These are phyloP conservation scores for Oreotrochilus melanogaster DNA, from an alignment of 2,113 vertebrate genomes.

Conservation along the genomic window DNA sequence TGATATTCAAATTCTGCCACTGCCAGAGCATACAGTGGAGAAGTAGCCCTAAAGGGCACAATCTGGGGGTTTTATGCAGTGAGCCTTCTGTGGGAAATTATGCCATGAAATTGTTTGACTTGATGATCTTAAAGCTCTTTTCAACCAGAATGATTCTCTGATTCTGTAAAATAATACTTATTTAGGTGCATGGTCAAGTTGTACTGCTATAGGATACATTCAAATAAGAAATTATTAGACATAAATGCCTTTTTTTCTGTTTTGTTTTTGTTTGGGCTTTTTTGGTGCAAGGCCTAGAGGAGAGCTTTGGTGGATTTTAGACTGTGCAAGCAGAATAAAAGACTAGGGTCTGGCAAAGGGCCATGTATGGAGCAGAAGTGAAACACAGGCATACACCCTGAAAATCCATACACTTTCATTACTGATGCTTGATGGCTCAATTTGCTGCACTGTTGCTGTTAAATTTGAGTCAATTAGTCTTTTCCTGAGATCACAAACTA, in stretches of 20 bases:
- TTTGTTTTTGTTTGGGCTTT: not conserved
- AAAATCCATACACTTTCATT: not conserved
- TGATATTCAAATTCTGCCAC: not conserved
- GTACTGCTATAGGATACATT: not conserved
- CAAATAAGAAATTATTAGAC: no score
- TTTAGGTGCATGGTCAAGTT: not conserved
- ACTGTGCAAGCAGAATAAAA: not conserved
- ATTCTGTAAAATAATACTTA: not conserved
- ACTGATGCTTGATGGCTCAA: not conserved
- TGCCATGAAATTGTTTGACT: not conserved
- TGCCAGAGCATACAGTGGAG: fast-evolving
- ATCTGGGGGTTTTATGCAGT: not conserved
- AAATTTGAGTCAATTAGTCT: not conserved
- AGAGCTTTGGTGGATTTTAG: not conserved
- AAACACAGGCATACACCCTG: fast-evolving
- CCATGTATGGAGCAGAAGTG: fast-evolving
- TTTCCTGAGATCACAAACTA: conserved; percentile 19
- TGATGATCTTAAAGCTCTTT: no score
- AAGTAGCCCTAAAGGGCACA: not conserved
- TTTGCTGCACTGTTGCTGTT: not conserved
- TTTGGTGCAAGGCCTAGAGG: not conserved
- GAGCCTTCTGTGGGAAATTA: not conserved
- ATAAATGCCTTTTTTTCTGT: no score
- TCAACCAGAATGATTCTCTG: no score
- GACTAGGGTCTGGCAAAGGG: not conserved